Evolutionary conservation across 2,113 vertebrate genomes (phyloP), one percentile per base, ranked within the genome.

Genomic region (Actenoides lindsayi): DNA sequence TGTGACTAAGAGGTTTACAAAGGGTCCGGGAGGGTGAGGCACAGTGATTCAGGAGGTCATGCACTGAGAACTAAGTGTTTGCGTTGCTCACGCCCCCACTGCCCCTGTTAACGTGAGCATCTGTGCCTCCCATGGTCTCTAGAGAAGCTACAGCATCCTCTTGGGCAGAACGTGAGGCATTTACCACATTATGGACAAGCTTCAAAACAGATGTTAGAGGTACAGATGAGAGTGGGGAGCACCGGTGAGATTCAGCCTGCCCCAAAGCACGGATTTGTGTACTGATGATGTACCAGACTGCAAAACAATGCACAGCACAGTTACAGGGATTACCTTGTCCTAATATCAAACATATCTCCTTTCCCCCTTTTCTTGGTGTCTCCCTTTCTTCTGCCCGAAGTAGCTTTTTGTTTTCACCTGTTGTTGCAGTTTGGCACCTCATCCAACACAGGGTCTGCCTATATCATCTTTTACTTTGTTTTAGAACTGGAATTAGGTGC

Each of bases 61-160:
- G 50, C 56, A 18, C 33, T 51, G 30, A 67, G 44, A 33, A 42
- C 13, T 54, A 27, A 65, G 27, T 9, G n/a, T 23, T 8, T 28
- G 21, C 41, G 7, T 50, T 62, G 46, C 46, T 89, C n/a, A 30
- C 0, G 0, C 10, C 9, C 59, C 12, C 7, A 1, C 10, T 35
- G 30, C 5, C 20, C 23, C 24, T 16, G 16, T 31, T 35, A 20
- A 27, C 46, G 27, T 0, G 10, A 65, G 11, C 31, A 37, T 62
- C 74, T 42, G 18, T 24, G 39, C n/a, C 15, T 11, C 35, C 35
- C 57, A 35, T 39, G 24, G 28, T 79, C 35, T 57, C 33, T 10
- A 60, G 60, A 84, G 41, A 68, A 31, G 62, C 0, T 3, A 28
- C 25, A 15, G 30, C 13, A 16, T 48, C n/a, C 35, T 56, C 21